Conservation (phyloP, 2,888 invertebrate species). For the Drosophila testacea region DNA sequence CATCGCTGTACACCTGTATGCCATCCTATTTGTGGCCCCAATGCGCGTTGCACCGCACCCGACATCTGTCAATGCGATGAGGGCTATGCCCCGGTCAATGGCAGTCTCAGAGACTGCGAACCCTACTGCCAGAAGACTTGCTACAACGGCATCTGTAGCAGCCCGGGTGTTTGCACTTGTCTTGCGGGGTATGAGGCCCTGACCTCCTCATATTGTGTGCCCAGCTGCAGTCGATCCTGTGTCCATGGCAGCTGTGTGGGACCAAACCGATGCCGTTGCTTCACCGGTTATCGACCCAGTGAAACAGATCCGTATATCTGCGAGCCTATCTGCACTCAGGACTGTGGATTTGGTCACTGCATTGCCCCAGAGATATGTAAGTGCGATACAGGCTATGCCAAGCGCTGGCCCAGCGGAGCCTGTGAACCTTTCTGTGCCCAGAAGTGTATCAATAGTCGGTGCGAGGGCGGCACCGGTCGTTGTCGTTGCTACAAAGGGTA, state of each 20-base stretch:
- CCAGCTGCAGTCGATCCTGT: conserved; percentile 77
- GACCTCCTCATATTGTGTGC: conserved; percentile 75
- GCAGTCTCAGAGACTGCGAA: conserved; percentile 78
- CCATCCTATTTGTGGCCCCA: conserved; percentile 68
- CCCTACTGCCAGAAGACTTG: conserved; percentile 77
- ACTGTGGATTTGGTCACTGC: conserved; percentile 80
- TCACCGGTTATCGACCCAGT: conserved; percentile 82
- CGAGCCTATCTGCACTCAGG: conserved; percentile 80
- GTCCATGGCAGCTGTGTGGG: conserved; percentile 80
- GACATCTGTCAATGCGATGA: conserved; percentile 83
- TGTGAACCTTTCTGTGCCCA: conserved; percentile 81
- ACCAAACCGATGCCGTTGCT: conserved; percentile 86
- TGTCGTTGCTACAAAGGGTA: conserved; percentile 87
- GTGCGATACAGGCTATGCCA: conserved; percentile 81
- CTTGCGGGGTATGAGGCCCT: conserved; percentile 78
- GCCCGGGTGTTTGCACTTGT: conserved; percentile 84
- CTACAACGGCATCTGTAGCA: conserved; percentile 84
- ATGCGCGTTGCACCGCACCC: conserved; percentile 84
- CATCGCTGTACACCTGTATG: conserved; percentile 81
- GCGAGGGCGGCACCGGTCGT: conserved; percentile 85
- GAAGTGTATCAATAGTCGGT: conserved; percentile 85
- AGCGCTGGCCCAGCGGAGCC: conserved; percentile 77
- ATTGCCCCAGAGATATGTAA: conserved; percentile 81
- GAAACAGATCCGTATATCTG: conserved; percentile 59
- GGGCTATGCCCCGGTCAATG: conserved; percentile 72